Conservation (phyloP, 2,888 invertebrate genomes). For the Argyra leucocephala region DNA sequence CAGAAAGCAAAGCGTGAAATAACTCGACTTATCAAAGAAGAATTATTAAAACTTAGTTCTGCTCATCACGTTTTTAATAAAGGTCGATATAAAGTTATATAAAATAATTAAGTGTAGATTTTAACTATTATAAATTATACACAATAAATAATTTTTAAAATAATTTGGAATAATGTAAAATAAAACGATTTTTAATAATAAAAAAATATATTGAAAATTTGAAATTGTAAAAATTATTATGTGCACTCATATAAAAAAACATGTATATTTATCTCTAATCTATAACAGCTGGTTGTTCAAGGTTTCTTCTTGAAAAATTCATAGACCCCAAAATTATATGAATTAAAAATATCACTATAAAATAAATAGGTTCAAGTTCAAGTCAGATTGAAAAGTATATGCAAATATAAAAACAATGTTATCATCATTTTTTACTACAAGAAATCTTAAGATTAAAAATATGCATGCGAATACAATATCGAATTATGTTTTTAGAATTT, state of each 20-base stretch:
- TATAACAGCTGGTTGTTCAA: background rate
- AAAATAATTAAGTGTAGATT: constrained; percentile 32
- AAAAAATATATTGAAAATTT: too few species aligned
- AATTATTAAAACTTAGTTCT: constrained; percentile 81
- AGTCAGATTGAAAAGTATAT: background rate
- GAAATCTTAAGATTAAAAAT: too few species aligned
- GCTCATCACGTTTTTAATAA: constrained; percentile 81
- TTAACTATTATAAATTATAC: too few species aligned
- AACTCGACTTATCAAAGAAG: constrained; percentile 94
- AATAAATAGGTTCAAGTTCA: background rate
- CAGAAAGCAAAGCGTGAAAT: constrained; percentile 96
- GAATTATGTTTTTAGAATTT: too few species aligned
- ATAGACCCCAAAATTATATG: background rate
- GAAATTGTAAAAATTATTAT: too few species aligned
- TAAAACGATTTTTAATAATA: too few species aligned
- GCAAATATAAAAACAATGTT: background rate
- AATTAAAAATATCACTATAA: background rate
- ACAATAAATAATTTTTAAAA: too few species aligned
- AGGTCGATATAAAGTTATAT: constrained; percentile 89
- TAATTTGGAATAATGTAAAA: too few species aligned
- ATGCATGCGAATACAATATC: too few species aligned
- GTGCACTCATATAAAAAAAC: too few species aligned
- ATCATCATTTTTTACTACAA: background rate
- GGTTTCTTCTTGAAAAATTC: background rate
- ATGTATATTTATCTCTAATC: too few species aligned